Percentiles rank a stretch among this genome's conserved stretches.
phyloP scores from a whole-genome alignment of 2,113 vertebrate genomes.

The Oenanthe oenanthe region DNA sequence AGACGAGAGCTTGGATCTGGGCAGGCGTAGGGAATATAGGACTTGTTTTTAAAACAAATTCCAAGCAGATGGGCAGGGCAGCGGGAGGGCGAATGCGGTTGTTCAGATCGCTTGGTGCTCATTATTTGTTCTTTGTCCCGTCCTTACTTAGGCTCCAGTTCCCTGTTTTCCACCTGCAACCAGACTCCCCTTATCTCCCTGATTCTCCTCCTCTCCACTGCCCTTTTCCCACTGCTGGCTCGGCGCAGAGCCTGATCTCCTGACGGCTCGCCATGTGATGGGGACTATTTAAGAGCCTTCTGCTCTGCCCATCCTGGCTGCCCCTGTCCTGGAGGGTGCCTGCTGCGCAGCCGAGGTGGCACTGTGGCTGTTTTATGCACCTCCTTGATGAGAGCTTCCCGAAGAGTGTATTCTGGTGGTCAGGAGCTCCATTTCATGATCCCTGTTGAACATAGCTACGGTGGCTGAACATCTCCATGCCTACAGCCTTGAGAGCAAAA shows the following conservation, averaged over 20 bases:
- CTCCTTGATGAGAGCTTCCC: not conserved
- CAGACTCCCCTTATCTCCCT: not conserved
- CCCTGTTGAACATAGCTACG: not conserved
- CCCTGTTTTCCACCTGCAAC: conserved; percentile 23
- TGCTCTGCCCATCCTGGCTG: too few species aligned
- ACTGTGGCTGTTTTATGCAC: fast-evolving
- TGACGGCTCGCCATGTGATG: not conserved
- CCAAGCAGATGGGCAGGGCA: conserved; percentile 49
- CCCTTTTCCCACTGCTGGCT: not conserved
- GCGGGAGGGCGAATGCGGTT: not conserved
- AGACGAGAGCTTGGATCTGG: not conserved
- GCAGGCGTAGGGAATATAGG: not conserved
- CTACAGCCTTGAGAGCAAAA: not conserved
- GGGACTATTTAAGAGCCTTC: not conserved
- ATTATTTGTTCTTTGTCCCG: not conserved
- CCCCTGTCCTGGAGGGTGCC: not conserved
- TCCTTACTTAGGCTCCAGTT: not conserved
- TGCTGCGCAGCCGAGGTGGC: not conserved
- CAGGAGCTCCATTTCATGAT: not conserved
- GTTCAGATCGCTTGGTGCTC: not conserved
- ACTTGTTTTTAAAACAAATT: conserved; percentile 23
- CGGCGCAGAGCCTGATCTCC: not conserved
- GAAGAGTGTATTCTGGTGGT: not conserved
- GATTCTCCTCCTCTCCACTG: not conserved
- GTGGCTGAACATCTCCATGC: not conserved